These are phyloP conservation scores for Cataglyphis hispanica DNA, from an alignment of 1,140 invertebrate species.

Conservation along the genomic window DNA sequence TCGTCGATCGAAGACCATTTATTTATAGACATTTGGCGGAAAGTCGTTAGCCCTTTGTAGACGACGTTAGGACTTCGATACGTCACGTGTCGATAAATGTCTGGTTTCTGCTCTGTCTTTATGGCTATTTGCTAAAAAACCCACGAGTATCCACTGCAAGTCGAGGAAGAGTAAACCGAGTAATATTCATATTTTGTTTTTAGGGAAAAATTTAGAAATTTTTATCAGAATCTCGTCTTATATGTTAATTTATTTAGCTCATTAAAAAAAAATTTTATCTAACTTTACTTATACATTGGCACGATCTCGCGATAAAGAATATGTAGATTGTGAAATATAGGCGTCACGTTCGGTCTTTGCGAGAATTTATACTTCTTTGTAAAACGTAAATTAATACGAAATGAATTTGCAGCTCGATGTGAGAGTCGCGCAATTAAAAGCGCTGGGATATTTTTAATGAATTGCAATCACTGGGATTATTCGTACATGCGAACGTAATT, in stretches of 20 bases:
- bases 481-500: neutral
- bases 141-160: neutral
- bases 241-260: neutral
- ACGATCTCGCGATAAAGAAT: neutral
- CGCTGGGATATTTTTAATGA: slow-evolving; percentile 10
- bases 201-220: too few species aligned
- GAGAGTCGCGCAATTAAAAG: slow-evolving; percentile 36
- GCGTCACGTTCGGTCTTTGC: slow-evolving; percentile 9
- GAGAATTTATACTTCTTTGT: slow-evolving; percentile 14
- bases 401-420: slow-evolving; percentile 37
- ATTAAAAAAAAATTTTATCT: neutral
- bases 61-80: neutral
- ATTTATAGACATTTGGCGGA: slow-evolving; percentile 37
- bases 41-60: neutral
- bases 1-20: slow-evolving; percentile 27
- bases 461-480: slow-evolving; percentile 11
- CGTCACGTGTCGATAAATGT: slow-evolving; percentile 9
- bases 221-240: too few species aligned
- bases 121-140: neutral
- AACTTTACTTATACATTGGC: neutral
- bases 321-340: slow-evolving; percentile 8
- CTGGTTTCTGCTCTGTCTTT: neutral
- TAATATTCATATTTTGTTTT: too few species aligned
- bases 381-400: slow-evolving; percentile 17
- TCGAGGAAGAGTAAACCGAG: too few species aligned